A percentile compares a stretch with the other conserved stretches of the same genome.
Evolutionary conservation across 1,140 invertebrate species (phyloP).

Genomic region (Formica exsecta): DNA sequence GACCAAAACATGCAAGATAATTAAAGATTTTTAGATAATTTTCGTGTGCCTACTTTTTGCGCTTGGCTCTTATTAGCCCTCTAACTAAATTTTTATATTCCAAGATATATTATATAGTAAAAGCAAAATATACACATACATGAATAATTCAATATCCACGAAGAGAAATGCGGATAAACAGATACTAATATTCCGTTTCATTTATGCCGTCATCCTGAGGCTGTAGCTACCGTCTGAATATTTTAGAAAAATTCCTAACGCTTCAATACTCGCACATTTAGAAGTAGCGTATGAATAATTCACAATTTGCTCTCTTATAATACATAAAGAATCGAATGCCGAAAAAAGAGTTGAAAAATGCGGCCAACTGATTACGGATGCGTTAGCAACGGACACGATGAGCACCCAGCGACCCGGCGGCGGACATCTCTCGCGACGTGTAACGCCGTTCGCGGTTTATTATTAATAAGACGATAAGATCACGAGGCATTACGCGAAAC

Average conservation of each 20-base stretch:
- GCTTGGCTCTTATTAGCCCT: no score
- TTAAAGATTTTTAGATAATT: no score
- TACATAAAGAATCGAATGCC: background rate
- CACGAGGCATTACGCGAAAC: slow-evolving; percentile 78
- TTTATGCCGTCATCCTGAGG: background rate
- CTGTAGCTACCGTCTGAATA: background rate
- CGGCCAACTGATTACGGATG: slow-evolving; percentile 5
- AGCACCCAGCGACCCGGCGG: slow-evolving; percentile 4
- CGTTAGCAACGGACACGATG: slow-evolving; percentile 18
- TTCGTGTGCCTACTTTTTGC: no score
- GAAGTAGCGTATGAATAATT: background rate
- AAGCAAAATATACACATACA: no score
- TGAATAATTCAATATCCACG: background rate
- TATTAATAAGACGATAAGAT: slow-evolving; percentile 81
- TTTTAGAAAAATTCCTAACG: background rate
- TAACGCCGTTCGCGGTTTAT: slow-evolving; percentile 76
- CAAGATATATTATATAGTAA: no score
- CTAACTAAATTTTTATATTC: background rate
- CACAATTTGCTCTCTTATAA: background rate
- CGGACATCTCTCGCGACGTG: slow-evolving; percentile 58
- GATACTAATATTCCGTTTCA: background rate
- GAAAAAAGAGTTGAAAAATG: slow-evolving; percentile 7
- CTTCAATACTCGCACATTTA: background rate
- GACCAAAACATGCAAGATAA: background rate
- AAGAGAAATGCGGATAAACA: background rate